A percentile compares a stretch with the other conserved stretches of the same genome.
Conservation (phyloP, 2,888 invertebrate genomes). For the Mimumesa dahlbomi region DNA sequence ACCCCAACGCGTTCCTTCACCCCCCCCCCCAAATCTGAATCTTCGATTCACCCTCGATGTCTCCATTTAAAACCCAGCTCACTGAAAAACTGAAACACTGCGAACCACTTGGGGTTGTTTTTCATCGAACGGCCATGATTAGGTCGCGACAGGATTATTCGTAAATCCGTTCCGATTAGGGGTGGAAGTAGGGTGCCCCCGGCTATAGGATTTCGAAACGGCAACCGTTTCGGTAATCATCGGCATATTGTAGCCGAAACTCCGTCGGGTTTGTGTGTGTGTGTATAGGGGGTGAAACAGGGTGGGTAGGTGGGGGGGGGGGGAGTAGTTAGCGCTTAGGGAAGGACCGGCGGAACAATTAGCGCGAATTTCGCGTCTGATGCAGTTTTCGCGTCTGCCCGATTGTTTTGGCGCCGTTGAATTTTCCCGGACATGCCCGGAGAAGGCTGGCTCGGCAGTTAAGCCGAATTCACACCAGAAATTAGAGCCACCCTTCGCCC, state of each 20-base stretch:
- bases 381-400: constrained; percentile 74
- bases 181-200: neutral
- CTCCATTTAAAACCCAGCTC: no score
- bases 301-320: neutral
- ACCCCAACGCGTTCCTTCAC: no score
- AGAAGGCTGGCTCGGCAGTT: constrained; percentile 42
- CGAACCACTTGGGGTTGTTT: no score
- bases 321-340: constrained; percentile 23
- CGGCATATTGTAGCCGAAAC: constrained; percentile 57
- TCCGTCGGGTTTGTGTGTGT: constrained; percentile 29
- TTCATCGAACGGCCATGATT: no score
- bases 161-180: no score
- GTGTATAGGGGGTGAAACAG: neutral
- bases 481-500: constrained; percentile 42
- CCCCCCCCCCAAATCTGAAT: no score
- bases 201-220: constrained; percentile 16
- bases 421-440: constrained; percentile 45
- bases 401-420: constrained; percentile 70
- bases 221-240: constrained; percentile 58
- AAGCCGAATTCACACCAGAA: constrained; percentile 69
- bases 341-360: constrained; percentile 67
- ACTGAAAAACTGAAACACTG: no score
- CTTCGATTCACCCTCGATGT: no score
- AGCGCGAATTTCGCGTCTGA: constrained; percentile 71
- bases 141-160: no score